phyloP scores from a whole-genome alignment of 2,113 vertebrate genomes.

The Pao palembangensis region DNA sequence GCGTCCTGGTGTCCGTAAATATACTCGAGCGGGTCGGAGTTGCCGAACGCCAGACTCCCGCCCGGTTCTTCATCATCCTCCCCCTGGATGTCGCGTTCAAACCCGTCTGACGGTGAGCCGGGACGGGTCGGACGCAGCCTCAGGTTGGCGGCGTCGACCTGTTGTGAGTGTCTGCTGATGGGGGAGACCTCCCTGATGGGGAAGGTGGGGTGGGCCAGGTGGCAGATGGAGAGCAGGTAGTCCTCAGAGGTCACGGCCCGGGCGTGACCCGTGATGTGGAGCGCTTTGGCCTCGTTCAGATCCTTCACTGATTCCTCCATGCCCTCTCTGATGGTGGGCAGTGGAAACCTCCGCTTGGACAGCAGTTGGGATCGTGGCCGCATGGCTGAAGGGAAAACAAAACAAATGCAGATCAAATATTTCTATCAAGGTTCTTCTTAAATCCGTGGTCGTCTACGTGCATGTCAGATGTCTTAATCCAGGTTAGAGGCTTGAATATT shows the following conservation, averaged over 20 bases:
- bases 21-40: slow-evolving; percentile 75
- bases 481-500: neutral
- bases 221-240: slow-evolving; percentile 86
- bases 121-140: slow-evolving; percentile 22
- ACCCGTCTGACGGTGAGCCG: slow-evolving; percentile 9
- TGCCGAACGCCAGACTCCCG: slow-evolving; percentile 33
- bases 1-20: slow-evolving; percentile 68
- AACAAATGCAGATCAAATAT: neutral
- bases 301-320: slow-evolving; percentile 73
- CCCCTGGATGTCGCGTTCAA: neutral
- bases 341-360: slow-evolving; percentile 68
- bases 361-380: slow-evolving; percentile 73
- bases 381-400: slow-evolving; percentile 71
- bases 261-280: slow-evolving; percentile 34
- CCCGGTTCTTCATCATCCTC: slow-evolving; percentile 11
- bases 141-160: slow-evolving; percentile 30
- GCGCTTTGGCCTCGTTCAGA: slow-evolving; percentile 43
- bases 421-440: neutral
- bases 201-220: slow-evolving; percentile 81
- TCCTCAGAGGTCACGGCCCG: slow-evolving; percentile 68
- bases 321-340: slow-evolving; percentile 81
- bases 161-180: slow-evolving; percentile 22
- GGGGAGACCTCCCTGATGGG: slow-evolving; percentile 47
- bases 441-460: no score
- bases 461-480: neutral